These are phyloP conservation scores for Zaprionus lachaisei DNA, from an alignment of 1,140 invertebrate genomes.

Conservation along the genomic window DNA sequence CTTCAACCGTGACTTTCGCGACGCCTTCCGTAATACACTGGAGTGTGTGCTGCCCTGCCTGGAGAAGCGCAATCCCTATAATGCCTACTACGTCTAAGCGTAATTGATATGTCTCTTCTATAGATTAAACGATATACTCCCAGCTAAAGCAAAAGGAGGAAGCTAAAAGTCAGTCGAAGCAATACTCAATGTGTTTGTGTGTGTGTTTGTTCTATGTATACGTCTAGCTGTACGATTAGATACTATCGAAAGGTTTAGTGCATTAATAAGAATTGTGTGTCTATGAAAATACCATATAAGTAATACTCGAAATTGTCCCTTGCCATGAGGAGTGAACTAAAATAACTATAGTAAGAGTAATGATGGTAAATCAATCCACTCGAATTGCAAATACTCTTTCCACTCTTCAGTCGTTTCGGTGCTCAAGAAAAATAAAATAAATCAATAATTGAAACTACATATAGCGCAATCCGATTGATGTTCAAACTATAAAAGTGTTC, in stretches of 20 bases:
- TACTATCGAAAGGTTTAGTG: neutral
- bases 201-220: conserved; percentile 21
- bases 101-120: conserved; percentile 55
- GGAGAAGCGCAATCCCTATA: conserved; percentile 83
- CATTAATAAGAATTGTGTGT: conserved; percentile 10
- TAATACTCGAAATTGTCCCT: conserved; percentile 34
- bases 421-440: neutral
- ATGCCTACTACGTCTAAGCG: conserved; percentile 86
- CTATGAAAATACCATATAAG: conserved; percentile 16
- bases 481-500: conserved; percentile 27
- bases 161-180: conserved; percentile 42
- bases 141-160: no score
- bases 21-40: conserved; percentile 97
- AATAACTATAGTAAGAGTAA: neutral
- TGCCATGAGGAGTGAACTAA: conserved; percentile 20
- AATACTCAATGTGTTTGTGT: conserved; percentile 70
- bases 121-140: no score
- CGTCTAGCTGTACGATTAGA: conserved; percentile 51
- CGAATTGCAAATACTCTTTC: conserved; percentile 25
- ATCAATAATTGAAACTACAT: neutral
- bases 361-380: conserved; percentile 1
- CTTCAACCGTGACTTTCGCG: conserved; percentile 98
- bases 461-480: conserved; percentile 19
- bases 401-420: conserved; percentile 4
- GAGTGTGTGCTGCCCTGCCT: conserved; percentile 92